Base-by-base conservation (phyloP, 2,888 invertebrate genomes). In the Limnephilus rhombicus region DNA sequence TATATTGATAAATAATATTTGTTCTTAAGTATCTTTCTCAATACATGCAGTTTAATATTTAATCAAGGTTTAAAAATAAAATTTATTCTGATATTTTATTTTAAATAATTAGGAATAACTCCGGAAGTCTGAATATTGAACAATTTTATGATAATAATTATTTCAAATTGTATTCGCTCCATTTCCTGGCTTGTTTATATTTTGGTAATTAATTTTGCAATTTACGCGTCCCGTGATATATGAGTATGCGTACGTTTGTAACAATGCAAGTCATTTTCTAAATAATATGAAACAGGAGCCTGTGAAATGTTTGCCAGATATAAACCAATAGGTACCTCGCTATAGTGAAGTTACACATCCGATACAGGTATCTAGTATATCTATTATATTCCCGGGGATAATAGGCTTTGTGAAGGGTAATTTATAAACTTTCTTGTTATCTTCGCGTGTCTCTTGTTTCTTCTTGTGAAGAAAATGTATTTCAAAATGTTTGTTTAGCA, bases 401-500 rank as follows among this genome's bases (percentile, higher is more conserved):
- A 91, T 91, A 37, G 49, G 86, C 90, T 37, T 68, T 90, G 85
- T 86, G 91, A 86, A 29, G 82, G 80, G 89, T 89, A 89, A 91
- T 91, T 91, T 91, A 86, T 89, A 85, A 85, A 91, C 89, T 85
- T 89, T 91, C 89, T 83, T 83, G 82, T 89, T 91, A 85, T 91
- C 91, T 91, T 89, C 86, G 41, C 80, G 89, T 89, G 68, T 88
- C 83, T 82, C 89, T 89, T 91, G 91, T 91, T 91, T 83, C 91
- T 89, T 85, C 82, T 80, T 68, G 83, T 89, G 68, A 89, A 80
- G 91, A 91, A 85, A 91, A 91, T 91, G 68, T 91, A 85, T 89
- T 80, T 89, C 91, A 91, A 89, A 91, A 91, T 89, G 91, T 88
- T 85, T 85, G 83, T 89, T 89, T 91, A 89, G 85, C 85, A 90